A percentile compares a stretch with the other conserved stretches of the same genome.
Conservation (phyloP, 2,113 vertebrate genomes). For the Paracanthobrama guichenoti region DNA sequence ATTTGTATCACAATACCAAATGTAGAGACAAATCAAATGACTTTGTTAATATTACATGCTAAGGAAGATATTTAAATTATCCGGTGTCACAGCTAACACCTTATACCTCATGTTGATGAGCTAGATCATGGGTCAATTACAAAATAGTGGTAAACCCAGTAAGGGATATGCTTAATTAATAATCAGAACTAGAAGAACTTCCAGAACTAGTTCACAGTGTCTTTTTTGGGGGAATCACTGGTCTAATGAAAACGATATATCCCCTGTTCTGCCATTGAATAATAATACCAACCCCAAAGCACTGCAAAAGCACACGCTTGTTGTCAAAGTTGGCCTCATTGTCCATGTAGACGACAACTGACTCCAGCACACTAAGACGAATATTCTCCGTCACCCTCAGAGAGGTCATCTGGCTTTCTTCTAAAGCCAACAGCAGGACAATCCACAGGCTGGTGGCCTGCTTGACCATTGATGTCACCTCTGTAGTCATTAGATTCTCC, state of each 20-base stretch:
- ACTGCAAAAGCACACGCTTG: conserved; percentile 77
- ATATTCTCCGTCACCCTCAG: conserved; percentile 69
- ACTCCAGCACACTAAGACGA: conserved; percentile 59
- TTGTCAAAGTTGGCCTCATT: conserved; percentile 64
- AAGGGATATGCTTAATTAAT: conserved; percentile 58
- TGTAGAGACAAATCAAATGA: conserved; percentile 60
- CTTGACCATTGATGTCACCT: conserved; percentile 59
- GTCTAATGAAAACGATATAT: conserved; percentile 5
- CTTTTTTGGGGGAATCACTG: background rate
- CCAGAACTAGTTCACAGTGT: background rate
- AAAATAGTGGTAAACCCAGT: conserved; percentile 45
- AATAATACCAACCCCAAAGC: conserved; percentile 75
- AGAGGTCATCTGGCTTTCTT: conserved; percentile 69
- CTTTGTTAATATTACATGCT: conserved; percentile 55
- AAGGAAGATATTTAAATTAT: conserved; percentile 56
- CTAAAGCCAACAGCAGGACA: conserved; percentile 72
- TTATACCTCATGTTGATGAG: conserved; percentile 51
- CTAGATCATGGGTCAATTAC: conserved; percentile 50
- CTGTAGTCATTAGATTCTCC: conserved; percentile 55
- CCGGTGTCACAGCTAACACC: conserved; percentile 58
- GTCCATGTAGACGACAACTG: conserved; percentile 65
- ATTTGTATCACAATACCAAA: conserved; percentile 30
- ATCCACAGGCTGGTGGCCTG: conserved; percentile 67
- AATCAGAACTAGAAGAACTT: conserved; percentile 19
- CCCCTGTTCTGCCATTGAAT: background rate